Evolutionary conservation across 2,888 invertebrate genomes (phyloP).

Genomic region (Drosophila anomalata): DNA sequence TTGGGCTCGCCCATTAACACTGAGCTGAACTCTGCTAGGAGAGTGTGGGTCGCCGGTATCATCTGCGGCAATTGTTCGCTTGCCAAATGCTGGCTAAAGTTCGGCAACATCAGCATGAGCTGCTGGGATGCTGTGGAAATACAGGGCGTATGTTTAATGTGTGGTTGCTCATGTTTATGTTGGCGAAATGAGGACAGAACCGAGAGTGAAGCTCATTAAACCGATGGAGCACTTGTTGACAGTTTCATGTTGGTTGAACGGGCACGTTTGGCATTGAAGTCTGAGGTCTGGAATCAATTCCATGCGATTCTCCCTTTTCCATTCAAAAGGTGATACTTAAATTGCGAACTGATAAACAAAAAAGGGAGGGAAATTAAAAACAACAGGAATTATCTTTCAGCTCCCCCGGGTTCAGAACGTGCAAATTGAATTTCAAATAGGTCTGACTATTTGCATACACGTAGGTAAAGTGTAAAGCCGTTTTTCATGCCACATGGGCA

Average conservation of each 20-base stretch:
- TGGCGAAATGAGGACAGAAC: slow-evolving; percentile 15
- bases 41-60: slow-evolving; percentile 63
- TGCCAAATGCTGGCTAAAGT: slow-evolving; percentile 43
- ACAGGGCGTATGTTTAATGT: slow-evolving; percentile 65
- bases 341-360: not conserved
- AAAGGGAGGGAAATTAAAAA: not conserved
- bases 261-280: slow-evolving; percentile 1
- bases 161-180: slow-evolving; percentile 1
- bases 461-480: slow-evolving; percentile 15
- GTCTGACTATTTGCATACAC: slow-evolving; percentile 1
- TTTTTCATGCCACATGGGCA: slow-evolving; percentile 7
- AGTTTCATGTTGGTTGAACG: slow-evolving; percentile 3
- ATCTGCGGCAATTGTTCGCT: slow-evolving; percentile 29
- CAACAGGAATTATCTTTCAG: not conserved
- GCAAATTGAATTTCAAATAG: slow-evolving; percentile 44
- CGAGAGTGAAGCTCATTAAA: slow-evolving; percentile 30
- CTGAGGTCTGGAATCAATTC: not conserved
- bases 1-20: slow-evolving; percentile 64
- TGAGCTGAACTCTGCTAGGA: slow-evolving; percentile 47
- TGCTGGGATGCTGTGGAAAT: slow-evolving; percentile 30
- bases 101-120: slow-evolving; percentile 1
- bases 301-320: not conserved
- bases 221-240: slow-evolving; percentile 23
- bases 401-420: not conserved
- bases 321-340: not conserved